Base-by-base conservation (phyloP, 2,113 vertebrate species). In the Engystomops pustulosus region DNA sequence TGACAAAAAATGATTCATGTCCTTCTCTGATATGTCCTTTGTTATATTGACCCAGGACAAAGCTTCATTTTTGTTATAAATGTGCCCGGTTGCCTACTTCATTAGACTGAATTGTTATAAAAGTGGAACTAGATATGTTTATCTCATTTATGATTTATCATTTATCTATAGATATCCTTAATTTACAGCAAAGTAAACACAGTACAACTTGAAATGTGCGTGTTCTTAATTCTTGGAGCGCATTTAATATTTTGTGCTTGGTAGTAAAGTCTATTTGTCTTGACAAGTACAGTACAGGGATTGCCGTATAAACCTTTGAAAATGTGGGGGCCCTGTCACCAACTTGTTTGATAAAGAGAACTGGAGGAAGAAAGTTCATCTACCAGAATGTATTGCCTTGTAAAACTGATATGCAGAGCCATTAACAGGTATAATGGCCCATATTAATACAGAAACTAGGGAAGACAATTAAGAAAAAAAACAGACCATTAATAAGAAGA, bases 401-500 rank as follows among this genome's bases (percentile, higher is more conserved):
- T 60, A 78, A 78, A 78, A 78, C n/a, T 78, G 75, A 78, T 58
- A 78, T 58, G 51, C 60, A 55, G 32, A 60, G 75, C 75, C 34
- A 78, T 78, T 78, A 78, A 38, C 75, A 78, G 51, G 51, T 58
- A 78, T 60, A 78, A 78, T 78, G 51, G 34, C n/a, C 75, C 20
- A 60, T 41, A 78, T 60, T 78, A 78, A 78, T 60, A 78, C 51
- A 41, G 51, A 78, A 78, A 60, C n/a, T 41, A 34, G 30, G 32
- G 11, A 78, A 78, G 75, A 58, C 51, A 60, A 78, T 78, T 78
- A 78, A 60, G 20, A 78, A 78, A 60, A n/a, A 58, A 58, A 78
- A 32, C 51, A 58, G 51, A 2, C 34, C 75, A 60, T 60, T 78
- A 78, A 78, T 78, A 78, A 78, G 10, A 36, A 41, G 34, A 78